phyloP scores from a whole-genome alignment of 2,113 vertebrate genomes.

The Picathartes gymnocephalus region DNA sequence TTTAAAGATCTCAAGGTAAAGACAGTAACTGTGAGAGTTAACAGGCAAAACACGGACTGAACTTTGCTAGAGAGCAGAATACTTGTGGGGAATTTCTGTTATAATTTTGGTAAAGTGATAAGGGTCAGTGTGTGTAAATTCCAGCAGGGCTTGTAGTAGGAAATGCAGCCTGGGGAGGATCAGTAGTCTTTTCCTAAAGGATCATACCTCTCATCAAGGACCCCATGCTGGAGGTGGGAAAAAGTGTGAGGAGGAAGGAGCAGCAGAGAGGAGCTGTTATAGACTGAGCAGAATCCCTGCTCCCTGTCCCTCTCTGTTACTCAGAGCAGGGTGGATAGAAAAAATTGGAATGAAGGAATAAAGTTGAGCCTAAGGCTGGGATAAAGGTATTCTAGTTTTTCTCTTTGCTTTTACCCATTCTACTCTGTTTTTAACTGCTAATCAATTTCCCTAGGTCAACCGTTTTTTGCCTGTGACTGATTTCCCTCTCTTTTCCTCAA shows the following conservation, averaged over 20 bases:
- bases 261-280: not conserved
- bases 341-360: not conserved
- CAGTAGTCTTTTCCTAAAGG: not conserved
- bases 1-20: not conserved
- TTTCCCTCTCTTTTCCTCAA: not conserved
- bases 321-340: not conserved
- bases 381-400: not conserved
- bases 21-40: not conserved
- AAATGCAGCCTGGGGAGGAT: accelerated
- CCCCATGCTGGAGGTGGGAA: not conserved
- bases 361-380: not conserved
- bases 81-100: not conserved
- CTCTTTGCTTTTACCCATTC: not conserved
- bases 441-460: not conserved
- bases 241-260: not conserved
- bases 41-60: not conserved
- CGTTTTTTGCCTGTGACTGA: not conserved
- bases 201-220: not conserved
- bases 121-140: not conserved
- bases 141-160: not conserved
- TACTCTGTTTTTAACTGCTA: not conserved
- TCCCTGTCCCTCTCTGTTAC: accelerated
- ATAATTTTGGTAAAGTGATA: not conserved
- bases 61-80: not conserved
- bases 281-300: not conserved